Base-by-base conservation (phyloP, 2,888 invertebrate genomes). In the Chaetoderma sp. region DNA sequence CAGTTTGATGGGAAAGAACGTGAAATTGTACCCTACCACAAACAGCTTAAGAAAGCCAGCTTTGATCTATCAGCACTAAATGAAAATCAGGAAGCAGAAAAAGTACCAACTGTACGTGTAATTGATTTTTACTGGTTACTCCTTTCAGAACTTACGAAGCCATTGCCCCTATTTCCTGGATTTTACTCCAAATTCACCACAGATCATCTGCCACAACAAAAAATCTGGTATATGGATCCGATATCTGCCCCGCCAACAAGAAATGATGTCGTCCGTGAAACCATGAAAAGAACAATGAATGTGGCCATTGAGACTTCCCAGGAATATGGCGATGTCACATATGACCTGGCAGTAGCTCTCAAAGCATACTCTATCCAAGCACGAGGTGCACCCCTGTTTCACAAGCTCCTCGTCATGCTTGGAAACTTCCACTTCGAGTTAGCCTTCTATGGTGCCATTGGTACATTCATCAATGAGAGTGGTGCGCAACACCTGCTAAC, bases 331-430 rank as follows among this genome's bases (percentile, higher is more conserved):
- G 33, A 58, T 21, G 66, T 66, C 4, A 58, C 66, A 8, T 67
- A 67, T 23, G 67, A 67, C 33, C 47, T 67, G 10, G 67, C 65
- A 1, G 65, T 67, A 21, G 67, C 67, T 18, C 49, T 60, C 4
- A 67, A 67, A 36, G 67, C 67, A 10, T 67, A 67, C 49, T 60
- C 67, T 4, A 67, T 60, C 30, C 66, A 67, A 54, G 33, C 54
- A 27, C 47, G 59, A 21, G 60, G 67, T 18, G 18, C 49, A 28
- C 67, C 67, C 10, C 1, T 3, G 4, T 67, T 67, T 39, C 65
- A 67, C 18, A 50, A 60, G 13, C 44, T 67, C 5, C n/a, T n/a
- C n/a, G n/a, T n/a, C n/a, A n/a, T n/a, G n/a, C n/a, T 39, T n/a
- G n/a, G n/a, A 39, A n/a, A 39, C 10, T 39, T 39, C n/a, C 39